Percentiles rank a stretch among this genome's conserved stretches.
phyloP scores from a whole-genome alignment of 2,797 vertebrate genomes.

The Pogoniulus pusillus region DNA sequence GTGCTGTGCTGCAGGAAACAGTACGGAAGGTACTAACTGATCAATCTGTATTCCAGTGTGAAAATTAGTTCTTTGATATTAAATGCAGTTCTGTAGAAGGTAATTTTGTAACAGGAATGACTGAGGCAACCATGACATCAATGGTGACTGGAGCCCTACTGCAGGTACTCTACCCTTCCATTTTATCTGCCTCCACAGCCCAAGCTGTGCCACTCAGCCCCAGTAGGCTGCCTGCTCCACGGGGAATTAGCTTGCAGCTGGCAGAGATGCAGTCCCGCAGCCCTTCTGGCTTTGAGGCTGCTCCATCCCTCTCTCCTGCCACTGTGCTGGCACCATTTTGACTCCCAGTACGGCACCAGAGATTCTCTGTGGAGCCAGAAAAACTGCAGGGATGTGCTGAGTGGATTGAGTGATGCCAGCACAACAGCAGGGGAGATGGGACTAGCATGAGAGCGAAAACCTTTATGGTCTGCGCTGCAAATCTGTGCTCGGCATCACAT shows the following conservation, averaged over 20 bases:
- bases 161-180: neutral
- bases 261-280: neutral
- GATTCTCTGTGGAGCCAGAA: neutral
- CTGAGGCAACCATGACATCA: neutral
- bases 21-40: neutral
- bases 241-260: neutral
- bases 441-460: conserved; percentile 16
- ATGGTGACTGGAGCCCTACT: neutral
- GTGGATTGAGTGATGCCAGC: neutral
- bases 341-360: neutral
- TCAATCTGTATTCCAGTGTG: neutral
- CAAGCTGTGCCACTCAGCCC: neutral
- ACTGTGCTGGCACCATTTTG: neutral
- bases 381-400: neutral
- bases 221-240: neutral
- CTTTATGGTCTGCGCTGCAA: neutral
- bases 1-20: neutral
- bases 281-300: neutral
- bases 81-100: neutral
- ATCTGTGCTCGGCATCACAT: conserved; percentile 12
- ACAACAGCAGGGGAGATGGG: neutral
- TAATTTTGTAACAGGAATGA: neutral
- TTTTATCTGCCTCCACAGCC: accelerated
- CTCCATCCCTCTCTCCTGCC: neutral
- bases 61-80: neutral